Evolutionary conservation across 2,113 vertebrate genomes (phyloP).

Genomic region (Desmodus rotundus): DNA sequence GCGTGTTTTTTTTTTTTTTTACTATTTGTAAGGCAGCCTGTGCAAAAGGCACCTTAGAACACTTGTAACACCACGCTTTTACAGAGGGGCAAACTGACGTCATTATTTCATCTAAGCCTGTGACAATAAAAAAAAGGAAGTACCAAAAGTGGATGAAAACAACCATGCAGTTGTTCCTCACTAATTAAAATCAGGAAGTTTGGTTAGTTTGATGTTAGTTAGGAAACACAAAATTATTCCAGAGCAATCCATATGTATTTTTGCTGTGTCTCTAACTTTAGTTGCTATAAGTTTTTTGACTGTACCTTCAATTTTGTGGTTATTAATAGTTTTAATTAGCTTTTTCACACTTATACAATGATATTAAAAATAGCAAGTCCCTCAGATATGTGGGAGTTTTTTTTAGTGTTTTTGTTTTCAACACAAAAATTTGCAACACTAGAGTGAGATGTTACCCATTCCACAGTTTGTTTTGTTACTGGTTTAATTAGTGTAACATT

Average conservation of each 20-base stretch:
- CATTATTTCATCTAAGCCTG: constrained; percentile 38
- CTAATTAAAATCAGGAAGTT: constrained; percentile 43
- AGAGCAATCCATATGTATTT: neutral
- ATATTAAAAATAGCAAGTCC: constrained; percentile 44
- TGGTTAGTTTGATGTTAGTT: neutral
- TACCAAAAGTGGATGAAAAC: constrained; percentile 48
- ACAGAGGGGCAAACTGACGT: neutral
- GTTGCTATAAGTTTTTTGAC: neutral
- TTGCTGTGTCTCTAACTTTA: constrained; percentile 14
- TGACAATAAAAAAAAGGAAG: constrained; percentile 34
- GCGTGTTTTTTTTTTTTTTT: neutral
- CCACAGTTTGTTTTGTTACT: neutral
- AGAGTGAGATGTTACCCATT: neutral
- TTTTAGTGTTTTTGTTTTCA: neutral
- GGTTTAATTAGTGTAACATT: neutral
- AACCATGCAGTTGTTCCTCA: constrained; percentile 13
- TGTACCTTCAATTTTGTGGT: constrained; percentile 32
- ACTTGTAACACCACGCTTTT: neutral
- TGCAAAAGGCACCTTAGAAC: neutral
- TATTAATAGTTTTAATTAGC: constrained; percentile 59
- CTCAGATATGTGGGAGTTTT: constrained; percentile 28
- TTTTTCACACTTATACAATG: constrained; percentile 33
- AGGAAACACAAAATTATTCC: constrained; percentile 39
- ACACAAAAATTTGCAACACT: constrained; percentile 36
- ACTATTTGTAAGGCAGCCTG: neutral